Conservation (phyloP, 2,113 vertebrate genomes). For the Leucosticte australis region DNA sequence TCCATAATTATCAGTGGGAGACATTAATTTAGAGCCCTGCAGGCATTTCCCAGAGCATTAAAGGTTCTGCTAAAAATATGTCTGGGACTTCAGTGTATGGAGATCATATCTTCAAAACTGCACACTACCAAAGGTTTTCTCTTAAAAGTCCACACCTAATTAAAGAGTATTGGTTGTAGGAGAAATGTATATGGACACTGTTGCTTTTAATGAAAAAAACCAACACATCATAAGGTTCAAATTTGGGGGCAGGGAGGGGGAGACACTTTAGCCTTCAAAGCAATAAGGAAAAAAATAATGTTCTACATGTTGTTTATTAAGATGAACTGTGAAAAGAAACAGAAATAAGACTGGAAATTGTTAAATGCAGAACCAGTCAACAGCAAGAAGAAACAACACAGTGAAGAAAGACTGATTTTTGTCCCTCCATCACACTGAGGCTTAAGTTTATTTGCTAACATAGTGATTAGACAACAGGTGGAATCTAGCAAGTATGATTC, state of each 20-base stretch:
- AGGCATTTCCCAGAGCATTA: background rate
- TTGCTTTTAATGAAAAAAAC: background rate
- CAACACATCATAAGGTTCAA: background rate
- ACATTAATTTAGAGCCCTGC: background rate
- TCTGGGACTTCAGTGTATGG: background rate
- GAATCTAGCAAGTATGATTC: slow-evolving; percentile 1
- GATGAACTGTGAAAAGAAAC: background rate
- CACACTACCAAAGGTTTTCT: background rate
- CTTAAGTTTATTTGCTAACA: slow-evolving; percentile 35
- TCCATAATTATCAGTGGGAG: background rate
- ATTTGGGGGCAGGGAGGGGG: background rate
- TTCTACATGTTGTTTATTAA: background rate
- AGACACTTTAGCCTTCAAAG: background rate
- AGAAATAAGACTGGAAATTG: background rate
- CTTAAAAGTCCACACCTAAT: background rate
- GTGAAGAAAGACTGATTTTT: slow-evolving; percentile 22
- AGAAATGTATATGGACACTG: background rate
- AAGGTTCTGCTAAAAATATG: background rate
- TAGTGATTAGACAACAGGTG: background rate
- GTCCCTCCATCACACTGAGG: background rate
- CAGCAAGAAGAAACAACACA: background rate
- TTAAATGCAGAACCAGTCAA: background rate
- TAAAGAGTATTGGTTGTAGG: background rate
- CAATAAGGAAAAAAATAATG: background rate
- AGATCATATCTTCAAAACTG: background rate